phyloP scores from a whole-genome alignment of 2,113 vertebrate species.

The Pangasianodon hypophthalmus region DNA sequence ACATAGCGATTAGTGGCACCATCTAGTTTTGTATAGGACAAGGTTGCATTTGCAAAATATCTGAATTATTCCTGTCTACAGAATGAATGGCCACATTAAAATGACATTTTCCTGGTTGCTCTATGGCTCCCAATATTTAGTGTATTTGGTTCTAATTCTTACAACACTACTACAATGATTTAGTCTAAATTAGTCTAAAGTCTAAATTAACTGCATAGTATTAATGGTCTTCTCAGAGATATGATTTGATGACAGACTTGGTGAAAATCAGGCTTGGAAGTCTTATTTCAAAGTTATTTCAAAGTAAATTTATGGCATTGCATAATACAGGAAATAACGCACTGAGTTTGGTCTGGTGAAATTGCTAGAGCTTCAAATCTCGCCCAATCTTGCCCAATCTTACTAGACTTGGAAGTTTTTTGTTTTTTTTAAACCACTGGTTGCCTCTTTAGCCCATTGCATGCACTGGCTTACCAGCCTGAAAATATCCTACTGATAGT shows the following conservation, averaged over 20 bases:
- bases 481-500: background rate
- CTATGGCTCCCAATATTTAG: background rate
- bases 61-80: background rate
- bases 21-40: background rate
- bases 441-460: background rate
- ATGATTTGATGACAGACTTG: background rate
- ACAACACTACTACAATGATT: background rate
- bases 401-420: background rate
- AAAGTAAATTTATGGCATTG: background rate
- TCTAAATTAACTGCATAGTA: background rate
- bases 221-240: background rate
- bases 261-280: background rate
- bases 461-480: background rate
- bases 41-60: background rate
- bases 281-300: background rate
- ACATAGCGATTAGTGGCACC: background rate
- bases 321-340: background rate
- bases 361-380: background rate
- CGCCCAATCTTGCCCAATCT: background rate
- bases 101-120: background rate
- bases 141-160: background rate
- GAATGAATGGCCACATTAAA: background rate
- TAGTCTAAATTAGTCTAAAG: background rate
- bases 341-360: background rate
- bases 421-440: background rate